Percentiles rank a stretch among this genome's conserved stretches.
Conservation (phyloP, 2,888 invertebrate species). For the Nowickia ferox region DNA sequence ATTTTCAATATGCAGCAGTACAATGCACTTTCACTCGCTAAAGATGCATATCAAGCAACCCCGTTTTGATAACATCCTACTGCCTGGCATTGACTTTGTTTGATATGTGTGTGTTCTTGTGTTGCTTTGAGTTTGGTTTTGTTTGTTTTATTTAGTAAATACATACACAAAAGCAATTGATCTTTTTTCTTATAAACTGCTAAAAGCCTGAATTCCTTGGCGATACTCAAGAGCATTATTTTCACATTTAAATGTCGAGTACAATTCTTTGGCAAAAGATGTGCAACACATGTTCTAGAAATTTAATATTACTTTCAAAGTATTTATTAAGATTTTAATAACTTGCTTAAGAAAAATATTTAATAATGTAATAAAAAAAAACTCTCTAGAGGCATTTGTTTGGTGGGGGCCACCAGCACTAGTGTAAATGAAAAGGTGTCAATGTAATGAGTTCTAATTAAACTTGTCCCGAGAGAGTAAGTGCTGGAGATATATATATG, state of each 20-base stretch:
- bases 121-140: constrained; percentile 20
- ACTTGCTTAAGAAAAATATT: constrained; percentile 34
- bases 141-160: constrained; percentile 7
- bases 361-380: constrained; percentile 32
- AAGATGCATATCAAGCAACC: constrained; percentile 43
- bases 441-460: constrained; percentile 27
- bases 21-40: constrained; percentile 42
- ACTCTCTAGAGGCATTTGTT: constrained; percentile 25
- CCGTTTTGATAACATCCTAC: constrained; percentile 49
- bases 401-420: not conserved
- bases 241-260: constrained; percentile 20
- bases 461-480: constrained; percentile 14
- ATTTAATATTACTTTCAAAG: constrained; percentile 50
- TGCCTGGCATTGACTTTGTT: constrained; percentile 56
- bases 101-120: not conserved
- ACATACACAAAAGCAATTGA: constrained; percentile 60
- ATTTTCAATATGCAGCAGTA: constrained; percentile 44
- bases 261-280: constrained; percentile 37
- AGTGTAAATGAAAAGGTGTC: constrained; percentile 50
- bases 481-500: not conserved
- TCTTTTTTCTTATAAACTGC: constrained; percentile 55
- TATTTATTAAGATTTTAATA: constrained; percentile 61
- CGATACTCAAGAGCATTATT: constrained; percentile 59
- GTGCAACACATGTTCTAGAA: constrained; percentile 62
- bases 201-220: constrained; percentile 52